phyloP scores from a whole-genome alignment of 2,888 invertebrate species.

The Sinotaia quadrata region DNA sequence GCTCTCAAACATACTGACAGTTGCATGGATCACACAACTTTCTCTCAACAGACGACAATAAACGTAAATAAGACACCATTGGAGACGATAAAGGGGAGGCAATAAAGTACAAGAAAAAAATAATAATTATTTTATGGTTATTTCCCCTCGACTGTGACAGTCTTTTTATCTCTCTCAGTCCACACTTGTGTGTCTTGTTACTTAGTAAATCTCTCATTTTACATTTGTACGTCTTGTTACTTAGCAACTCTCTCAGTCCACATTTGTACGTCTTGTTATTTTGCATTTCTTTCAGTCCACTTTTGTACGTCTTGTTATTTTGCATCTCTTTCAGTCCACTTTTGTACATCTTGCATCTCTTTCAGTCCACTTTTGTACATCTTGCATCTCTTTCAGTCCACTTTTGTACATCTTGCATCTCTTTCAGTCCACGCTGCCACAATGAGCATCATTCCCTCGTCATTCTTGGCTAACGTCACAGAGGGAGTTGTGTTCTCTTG shows the following conservation, averaged over 20 bases:
- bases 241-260: constrained; percentile 3
- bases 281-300: background rate
- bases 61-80: too few relatives aligned
- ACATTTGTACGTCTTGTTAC: background rate
- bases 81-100: too few relatives aligned
- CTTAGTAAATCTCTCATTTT: constrained; percentile 6
- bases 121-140: too few relatives aligned
- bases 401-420: background rate
- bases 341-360: background rate
- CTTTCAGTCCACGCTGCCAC: background rate
- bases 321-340: constrained; percentile 1
- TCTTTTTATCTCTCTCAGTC: too few relatives aligned
- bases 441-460: background rate
- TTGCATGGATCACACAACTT: too few relatives aligned
- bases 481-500: background rate
- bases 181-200: too few relatives aligned
- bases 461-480: background rate
- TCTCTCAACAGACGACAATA: too few relatives aligned
- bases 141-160: too few relatives aligned
- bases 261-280: background rate
- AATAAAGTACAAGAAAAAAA: too few relatives aligned
- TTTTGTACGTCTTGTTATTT: background rate
- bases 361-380: background rate
- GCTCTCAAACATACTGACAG: too few relatives aligned
- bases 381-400: background rate